A percentile compares a stretch with the other conserved stretches of the same genome.
phyloP scores from a whole-genome alignment of 2,888 invertebrate species.

The Tenodera sinensis region DNA sequence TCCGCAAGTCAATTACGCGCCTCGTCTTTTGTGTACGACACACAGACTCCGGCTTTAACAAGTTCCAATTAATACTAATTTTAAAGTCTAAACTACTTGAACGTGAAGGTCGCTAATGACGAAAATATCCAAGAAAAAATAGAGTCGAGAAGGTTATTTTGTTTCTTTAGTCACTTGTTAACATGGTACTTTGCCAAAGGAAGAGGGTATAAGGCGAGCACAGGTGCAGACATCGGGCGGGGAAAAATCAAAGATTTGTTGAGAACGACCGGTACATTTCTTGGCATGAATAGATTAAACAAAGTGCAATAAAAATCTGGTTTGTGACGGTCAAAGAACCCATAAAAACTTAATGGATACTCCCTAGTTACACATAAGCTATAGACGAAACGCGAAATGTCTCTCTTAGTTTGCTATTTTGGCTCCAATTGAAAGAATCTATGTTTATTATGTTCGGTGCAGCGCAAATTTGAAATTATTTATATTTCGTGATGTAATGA shows the following conservation, averaged over 20 bases:
- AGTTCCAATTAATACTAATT: constrained; percentile 2
- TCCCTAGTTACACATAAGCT: too few relatives aligned
- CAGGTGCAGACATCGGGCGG: not conserved
- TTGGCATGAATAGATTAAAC: not conserved
- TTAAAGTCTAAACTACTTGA: not conserved
- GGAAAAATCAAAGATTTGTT: not conserved
- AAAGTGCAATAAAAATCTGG: too few relatives aligned
- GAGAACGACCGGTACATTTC: not conserved
- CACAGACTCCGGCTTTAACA: not conserved
- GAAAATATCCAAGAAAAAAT: not conserved
- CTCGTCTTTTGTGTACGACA: not conserved
- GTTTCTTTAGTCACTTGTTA: not conserved
- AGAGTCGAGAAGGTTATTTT: not conserved
- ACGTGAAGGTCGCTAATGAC: not conserved
- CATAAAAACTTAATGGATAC: too few relatives aligned
- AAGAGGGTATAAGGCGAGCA: not conserved
- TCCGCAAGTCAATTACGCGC: not conserved
- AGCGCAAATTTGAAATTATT: too few relatives aligned
- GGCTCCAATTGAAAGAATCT: too few relatives aligned
- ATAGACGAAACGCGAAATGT: too few relatives aligned
- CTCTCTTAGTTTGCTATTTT: too few relatives aligned
- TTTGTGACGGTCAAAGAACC: too few relatives aligned
- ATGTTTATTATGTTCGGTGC: too few relatives aligned
- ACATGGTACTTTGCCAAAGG: not conserved
- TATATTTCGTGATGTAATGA: too few relatives aligned